Base-by-base conservation (phyloP, 2,888 invertebrate species). In the Agapetus fuscipes region DNA sequence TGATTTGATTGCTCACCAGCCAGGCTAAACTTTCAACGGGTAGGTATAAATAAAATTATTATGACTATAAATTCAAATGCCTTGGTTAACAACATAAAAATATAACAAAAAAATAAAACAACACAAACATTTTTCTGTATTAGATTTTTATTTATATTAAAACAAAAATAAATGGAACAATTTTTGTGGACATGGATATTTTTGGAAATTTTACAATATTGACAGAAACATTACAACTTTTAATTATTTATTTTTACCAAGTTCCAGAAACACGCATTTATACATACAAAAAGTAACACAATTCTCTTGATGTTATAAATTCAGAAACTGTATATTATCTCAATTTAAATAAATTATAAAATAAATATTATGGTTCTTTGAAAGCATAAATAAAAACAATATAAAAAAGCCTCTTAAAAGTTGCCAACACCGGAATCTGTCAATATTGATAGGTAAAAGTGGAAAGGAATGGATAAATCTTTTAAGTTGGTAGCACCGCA, bases 401-500 rank as follows among this genome's bases (percentile, higher is more conserved):
- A 46, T 54, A 54, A 53, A 53, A 62, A 45, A 41, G 34, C 13
- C 27, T 33, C 34, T 20, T 29, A 24, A 37, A 40, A 38, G 31
- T 45, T 41, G 41, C 43, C 68, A 69, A 69, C 70, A 68, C 68
- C 66, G 69, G 66, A 48, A 39, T 56, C 70, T 70, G 70, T 70
- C 70, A 70, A 70, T 70, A 70, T 69, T 68, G 69, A 33, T 35
- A 35, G 43, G 34, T 43, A 20, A 16, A 57, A 54, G 53, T 28
- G 34, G 40, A 39, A 50, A 43, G 55, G 55, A 57, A 43, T 28
- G 57, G 27, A 27, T 5, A 7, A 24, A 24, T n/a, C n/a, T n/a
- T n/a, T n/a, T n/a, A n/a, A n/a, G n/a, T n/a, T n/a, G n/a, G n/a
- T n/a, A n/a, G n/a, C n/a, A n/a, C n/a, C n/a, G n/a, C n/a, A n/a